A percentile compares a stretch with the other conserved stretches of the same genome.
Conservation (phyloP, 2,113 vertebrate species). For the Lepisosteus oculatus region DNA sequence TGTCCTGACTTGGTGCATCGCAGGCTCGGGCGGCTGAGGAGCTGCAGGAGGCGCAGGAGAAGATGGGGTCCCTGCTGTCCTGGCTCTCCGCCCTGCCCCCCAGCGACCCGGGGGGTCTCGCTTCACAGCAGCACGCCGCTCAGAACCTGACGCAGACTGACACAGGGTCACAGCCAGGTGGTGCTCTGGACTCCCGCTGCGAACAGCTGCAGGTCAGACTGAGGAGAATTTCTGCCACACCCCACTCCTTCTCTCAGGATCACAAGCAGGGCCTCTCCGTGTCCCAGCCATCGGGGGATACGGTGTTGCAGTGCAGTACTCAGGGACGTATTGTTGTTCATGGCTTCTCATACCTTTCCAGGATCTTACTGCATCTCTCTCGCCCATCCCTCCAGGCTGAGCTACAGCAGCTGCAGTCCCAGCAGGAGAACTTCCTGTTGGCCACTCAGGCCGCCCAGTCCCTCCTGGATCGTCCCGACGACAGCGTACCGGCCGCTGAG, state of each 20-base stretch:
- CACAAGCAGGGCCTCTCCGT: too few species aligned
- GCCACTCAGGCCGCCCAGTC: conserved; percentile 78
- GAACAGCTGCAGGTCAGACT: conserved; percentile 78
- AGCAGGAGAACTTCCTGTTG: conserved; percentile 84
- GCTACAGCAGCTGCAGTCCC: conserved; percentile 84
- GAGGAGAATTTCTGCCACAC: too few species aligned
- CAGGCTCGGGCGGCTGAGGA: conserved; percentile 88
- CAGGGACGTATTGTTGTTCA: background rate
- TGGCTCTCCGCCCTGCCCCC: conserved; percentile 49
- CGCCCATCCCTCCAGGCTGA: conserved; percentile 53
- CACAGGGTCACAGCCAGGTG: conserved; percentile 32
- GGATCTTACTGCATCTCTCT: background rate
- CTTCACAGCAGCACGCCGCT: conserved; percentile 37
- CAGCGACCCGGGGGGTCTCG: conserved; percentile 41
- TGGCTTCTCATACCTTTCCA: background rate
- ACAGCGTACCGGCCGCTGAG: conserved; percentile 69
- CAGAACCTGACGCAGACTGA: conserved; percentile 30
- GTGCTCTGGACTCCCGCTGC: conserved; percentile 66
- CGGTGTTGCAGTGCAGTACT: background rate
- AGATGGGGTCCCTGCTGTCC: conserved; percentile 77
- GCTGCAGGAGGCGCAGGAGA: conserved; percentile 79
- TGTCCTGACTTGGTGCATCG: conserved; percentile 26
- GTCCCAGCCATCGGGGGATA: too few species aligned
- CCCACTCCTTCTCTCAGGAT: too few species aligned
- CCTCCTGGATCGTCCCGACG: conserved; percentile 80